Conservation (phyloP, 1,140 invertebrate species). For the Nylanderia fulva region DNA sequence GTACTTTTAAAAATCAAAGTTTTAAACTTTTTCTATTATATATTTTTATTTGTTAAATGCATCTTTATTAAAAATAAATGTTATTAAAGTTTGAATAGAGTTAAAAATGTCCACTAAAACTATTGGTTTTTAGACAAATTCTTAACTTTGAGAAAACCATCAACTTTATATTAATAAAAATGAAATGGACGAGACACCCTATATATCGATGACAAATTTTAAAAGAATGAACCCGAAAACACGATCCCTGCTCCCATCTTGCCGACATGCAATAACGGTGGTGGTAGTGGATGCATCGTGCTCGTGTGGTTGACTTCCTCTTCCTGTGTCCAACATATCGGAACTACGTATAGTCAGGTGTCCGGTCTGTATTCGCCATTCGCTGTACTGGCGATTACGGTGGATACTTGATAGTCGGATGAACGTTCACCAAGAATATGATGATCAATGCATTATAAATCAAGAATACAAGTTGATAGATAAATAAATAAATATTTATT, state of each 20-base stretch:
- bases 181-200: background rate
- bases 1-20: background rate
- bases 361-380: slow-evolving; percentile 60
- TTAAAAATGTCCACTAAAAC: background rate
- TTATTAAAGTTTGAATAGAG: background rate
- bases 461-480: background rate
- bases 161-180: background rate
- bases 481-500: too few species aligned
- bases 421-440: background rate
- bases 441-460: background rate
- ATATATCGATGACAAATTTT: background rate
- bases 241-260: slow-evolving; percentile 28
- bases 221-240: slow-evolving; percentile 1
- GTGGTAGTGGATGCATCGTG: slow-evolving; percentile 37
- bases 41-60: background rate
- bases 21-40: background rate
- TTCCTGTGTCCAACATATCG: slow-evolving; percentile 80
- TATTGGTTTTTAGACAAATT: background rate
- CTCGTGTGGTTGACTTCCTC: slow-evolving; percentile 80
- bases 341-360: slow-evolving; percentile 79
- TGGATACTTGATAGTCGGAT: slow-evolving; percentile 63
- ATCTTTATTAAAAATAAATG: too few species aligned
- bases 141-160: background rate
- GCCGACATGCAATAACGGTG: slow-evolving; percentile 39
- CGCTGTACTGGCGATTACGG: slow-evolving; percentile 44